Conservation (phyloP, 2,113 vertebrate genomes). For the Anser brachyrhynchus region DNA sequence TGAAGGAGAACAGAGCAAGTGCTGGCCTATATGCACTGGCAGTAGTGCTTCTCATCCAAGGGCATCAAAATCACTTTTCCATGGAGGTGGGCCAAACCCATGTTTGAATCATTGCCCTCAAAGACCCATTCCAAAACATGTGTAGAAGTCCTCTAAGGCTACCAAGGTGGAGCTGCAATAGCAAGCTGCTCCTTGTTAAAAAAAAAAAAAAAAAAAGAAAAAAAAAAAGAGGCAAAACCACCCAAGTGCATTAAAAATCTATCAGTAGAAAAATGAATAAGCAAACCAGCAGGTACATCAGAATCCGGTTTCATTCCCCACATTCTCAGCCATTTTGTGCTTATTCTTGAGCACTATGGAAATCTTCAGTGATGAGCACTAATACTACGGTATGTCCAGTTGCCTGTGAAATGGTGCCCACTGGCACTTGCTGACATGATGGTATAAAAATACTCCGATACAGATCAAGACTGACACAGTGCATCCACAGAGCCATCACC, state of each 20-base stretch:
- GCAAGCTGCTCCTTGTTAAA: neutral
- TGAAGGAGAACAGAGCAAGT: neutral
- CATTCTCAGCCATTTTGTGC: neutral
- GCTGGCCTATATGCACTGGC: slow-evolving; percentile 24
- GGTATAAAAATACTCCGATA: neutral
- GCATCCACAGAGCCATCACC: neutral
- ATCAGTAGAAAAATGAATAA: neutral
- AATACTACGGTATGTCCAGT: neutral
- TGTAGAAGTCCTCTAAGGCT: slow-evolving; percentile 23
- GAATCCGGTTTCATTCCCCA: neutral
- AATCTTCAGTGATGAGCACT: neutral
- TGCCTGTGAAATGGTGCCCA: neutral
- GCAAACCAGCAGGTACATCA: neutral
- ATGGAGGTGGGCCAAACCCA: slow-evolving; percentile 28
- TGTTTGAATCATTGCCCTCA: slow-evolving; percentile 33
- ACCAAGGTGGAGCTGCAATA: neutral
- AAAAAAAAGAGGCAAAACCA: neutral
- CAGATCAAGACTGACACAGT: neutral
- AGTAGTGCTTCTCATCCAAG: neutral
- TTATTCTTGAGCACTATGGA: neutral
- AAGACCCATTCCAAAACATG: slow-evolving; percentile 12
- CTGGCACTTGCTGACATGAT: neutral
- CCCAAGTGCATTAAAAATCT: neutral
- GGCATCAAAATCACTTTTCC: slow-evolving; percentile 40
- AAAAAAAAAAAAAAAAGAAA: neutral